These are phyloP conservation scores for Globicephala melas DNA, from an alignment of 2,113 vertebrate genomes.

Conservation along the genomic window DNA sequence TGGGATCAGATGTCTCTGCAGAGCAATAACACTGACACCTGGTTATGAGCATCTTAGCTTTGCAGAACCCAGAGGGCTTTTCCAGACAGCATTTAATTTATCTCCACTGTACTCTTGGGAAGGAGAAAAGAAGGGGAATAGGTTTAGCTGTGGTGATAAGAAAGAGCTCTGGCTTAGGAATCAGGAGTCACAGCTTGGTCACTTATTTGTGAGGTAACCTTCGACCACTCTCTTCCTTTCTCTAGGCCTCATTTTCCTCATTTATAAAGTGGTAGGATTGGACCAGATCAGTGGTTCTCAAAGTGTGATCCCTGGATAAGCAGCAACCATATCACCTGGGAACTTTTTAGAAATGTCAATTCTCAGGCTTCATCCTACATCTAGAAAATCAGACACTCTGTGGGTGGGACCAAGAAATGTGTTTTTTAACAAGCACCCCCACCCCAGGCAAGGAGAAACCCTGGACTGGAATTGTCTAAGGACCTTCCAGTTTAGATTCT, in stretches of 20 bases:
- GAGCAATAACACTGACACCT: constrained; percentile 52
- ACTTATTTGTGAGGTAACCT: constrained; percentile 10
- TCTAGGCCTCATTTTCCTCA: neutral
- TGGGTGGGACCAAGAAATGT: neutral
- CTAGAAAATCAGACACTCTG: neutral
- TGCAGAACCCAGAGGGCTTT: constrained; percentile 51
- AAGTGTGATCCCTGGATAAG: neutral
- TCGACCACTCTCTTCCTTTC: neutral
- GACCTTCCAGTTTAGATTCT: neutral
- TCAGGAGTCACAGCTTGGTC: neutral
- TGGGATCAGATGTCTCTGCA: constrained; percentile 54
- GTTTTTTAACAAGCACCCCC: neutral
- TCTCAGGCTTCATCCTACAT: neutral
- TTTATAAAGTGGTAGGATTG: neutral
- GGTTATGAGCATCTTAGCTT: constrained; percentile 56
- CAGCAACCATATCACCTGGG: neutral
- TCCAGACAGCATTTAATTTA: constrained; percentile 58
- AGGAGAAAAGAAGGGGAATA: neutral
- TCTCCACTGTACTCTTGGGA: constrained; percentile 43
- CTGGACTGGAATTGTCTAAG: neutral
- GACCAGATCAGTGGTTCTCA: neutral
- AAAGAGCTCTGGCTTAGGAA: constrained; percentile 31
- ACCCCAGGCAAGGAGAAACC: neutral
- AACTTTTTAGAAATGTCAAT: constrained; percentile 10
- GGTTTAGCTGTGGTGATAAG: constrained; percentile 2